These are phyloP conservation scores for Sphinx pinastri DNA, from an alignment of 2,888 invertebrate genomes.

Conservation along the genomic window DNA sequence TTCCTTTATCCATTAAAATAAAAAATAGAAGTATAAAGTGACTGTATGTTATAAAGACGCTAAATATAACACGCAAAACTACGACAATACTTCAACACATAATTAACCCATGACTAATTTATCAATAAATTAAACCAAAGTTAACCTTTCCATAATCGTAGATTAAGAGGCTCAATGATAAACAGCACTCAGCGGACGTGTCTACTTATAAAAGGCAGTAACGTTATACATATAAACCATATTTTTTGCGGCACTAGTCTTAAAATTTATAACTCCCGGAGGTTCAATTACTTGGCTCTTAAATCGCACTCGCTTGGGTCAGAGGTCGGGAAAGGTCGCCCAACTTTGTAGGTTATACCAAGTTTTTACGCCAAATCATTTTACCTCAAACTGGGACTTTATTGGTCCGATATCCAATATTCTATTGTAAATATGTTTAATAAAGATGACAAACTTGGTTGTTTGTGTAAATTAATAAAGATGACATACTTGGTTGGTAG, in stretches of 20 bases:
- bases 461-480: background rate
- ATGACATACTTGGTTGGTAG: too few relatives aligned
- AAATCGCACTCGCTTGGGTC: constrained; percentile 10
- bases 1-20: too few relatives aligned
- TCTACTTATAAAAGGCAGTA: background rate
- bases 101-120: too few relatives aligned
- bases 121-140: too few relatives aligned
- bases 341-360: constrained; percentile 3
- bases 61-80: too few relatives aligned
- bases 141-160: background rate
- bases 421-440: constrained; percentile 6
- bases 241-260: constrained; percentile 20
- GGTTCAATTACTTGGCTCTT: constrained; percentile 20
- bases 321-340: constrained; percentile 13
- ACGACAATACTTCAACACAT: too few relatives aligned
- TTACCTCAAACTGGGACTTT: constrained; percentile 1
- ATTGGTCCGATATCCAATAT: background rate
- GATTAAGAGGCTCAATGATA: background rate
- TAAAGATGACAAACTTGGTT: background rate
- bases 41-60: too few relatives aligned
- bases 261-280: constrained; percentile 20
- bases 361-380: constrained; percentile 24
- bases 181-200: background rate
- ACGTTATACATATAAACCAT: background rate
- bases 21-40: too few relatives aligned